Evolutionary conservation across 2,888 invertebrate species (phyloP), one percentile per base, ranked within the genome.

Genomic region (Prosapia bicincta): DNA sequence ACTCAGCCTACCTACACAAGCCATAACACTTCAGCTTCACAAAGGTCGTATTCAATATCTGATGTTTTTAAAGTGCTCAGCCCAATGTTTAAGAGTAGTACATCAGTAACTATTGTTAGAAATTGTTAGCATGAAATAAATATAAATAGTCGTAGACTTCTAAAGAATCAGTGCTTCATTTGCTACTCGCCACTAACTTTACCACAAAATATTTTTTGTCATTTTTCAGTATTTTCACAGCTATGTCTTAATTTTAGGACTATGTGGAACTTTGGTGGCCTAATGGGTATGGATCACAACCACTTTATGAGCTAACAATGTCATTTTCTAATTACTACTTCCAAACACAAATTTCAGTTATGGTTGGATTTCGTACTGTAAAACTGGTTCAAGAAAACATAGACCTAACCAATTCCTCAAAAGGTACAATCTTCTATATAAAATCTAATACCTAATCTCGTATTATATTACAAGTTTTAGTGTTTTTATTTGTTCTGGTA

Each of bases 241-340:
- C n/a, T n/a, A n/a, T n/a, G n/a, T n/a, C n/a, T n/a, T 9, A 30
- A 30, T 82, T 81, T 71, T 77, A 89, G 88, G 81, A 83, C 30
- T 81, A 84, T 69, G 88, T 93, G 0, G 83, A 88, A 66, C 81
- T 88, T 24, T 99, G 99, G 99, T 99, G 98, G 98, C 99, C 99
- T 0, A 97, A 96, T 85, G 98, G 97, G 25, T 93, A 91, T 82
- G 97, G 97, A 0, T 84, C 88, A 0, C 97, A 94, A 83, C 88
- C 88, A 0, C 85, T 98, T 3, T 98, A 98, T 83, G 85, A 87
- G 6, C 83, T 95, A 69, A 86, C 86, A 74, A 86, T 91, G 0
- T 86, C 86, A 0, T 87, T 90, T 65, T 82, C 80, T 20, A 85
- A 85, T 38, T 85, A 88, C 76, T 78, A 81, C 5, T 82, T 83